Base-by-base conservation (phyloP, 1,140 invertebrate species). In the Hyles vespertilio region DNA sequence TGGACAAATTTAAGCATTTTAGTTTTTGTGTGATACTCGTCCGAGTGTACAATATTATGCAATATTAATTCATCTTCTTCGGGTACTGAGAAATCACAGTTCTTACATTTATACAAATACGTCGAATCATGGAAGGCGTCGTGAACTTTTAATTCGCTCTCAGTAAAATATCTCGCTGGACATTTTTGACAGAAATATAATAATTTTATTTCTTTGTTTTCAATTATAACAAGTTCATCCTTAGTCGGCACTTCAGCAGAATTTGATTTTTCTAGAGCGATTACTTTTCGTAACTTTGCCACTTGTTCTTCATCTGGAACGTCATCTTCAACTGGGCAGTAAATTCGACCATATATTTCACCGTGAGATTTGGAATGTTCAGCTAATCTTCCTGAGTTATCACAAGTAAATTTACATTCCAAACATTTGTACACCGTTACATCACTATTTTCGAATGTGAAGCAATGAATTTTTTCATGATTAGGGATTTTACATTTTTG, bases 401-500 rank as follows among this genome's bases (percentile, higher is more conserved):
- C 93, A 77, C 95, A 96, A 11, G 93, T 92, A 72, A 95, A 97
- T 81, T 94, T 95, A 81, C 96, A 97, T 65, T 95, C 92, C 2
- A 92, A 91, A 77, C 96, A 97, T 58, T 91, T 89, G 57, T 78
- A 85, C 56, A 74, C 71, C 47, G 49, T 90, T 69, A 68, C 85
- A 52, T 86, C 83, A 79, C 61, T 91, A 79, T 61, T 91, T 79
- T 72, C 92, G 79, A 61, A 87, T 70, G 71, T 64, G 34, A 81
- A 67, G n/a, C 90, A 90, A 81, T 97, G 96, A 92, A 97, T 95
- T 79, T 93, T 93, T 80, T 97, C 95, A 82, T 97, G 96, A 63
- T 96, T 94, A n/a, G 92, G 91, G 36, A 97, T 94, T 77, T 96
- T 96, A 40, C 93, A 93, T 85, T 94, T 93, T 40, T 94, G 87